phyloP scores from a whole-genome alignment of 2,113 vertebrate genomes.

The Vimba vimba region DNA sequence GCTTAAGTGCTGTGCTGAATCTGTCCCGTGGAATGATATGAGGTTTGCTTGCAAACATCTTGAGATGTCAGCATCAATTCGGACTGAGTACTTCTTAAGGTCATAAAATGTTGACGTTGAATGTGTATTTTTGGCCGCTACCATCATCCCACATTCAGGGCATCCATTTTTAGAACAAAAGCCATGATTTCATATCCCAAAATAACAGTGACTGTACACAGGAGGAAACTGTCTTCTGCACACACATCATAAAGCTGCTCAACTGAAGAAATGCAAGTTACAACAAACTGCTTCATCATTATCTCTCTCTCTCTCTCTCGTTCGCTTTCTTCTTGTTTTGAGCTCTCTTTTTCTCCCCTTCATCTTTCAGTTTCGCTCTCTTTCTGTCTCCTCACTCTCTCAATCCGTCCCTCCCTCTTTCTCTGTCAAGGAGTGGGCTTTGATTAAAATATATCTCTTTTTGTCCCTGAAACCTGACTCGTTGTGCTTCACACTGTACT shows the following conservation, averaged over 20 bases:
- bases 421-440: constrained; percentile 42
- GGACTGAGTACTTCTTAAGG: constrained; percentile 15
- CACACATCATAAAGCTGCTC: constrained; percentile 51
- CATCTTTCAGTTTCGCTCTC: constrained; percentile 8
- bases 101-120: constrained; percentile 45
- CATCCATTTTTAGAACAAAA: constrained; percentile 58
- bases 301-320: constrained; percentile 19
- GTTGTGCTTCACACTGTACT: constrained; percentile 6
- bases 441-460: constrained; percentile 47
- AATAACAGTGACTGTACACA: constrained; percentile 53
- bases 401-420: background rate
- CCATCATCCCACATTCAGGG: constrained; percentile 44
- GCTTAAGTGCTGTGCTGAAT: constrained; percentile 10
- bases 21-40: background rate
- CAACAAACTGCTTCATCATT: constrained; percentile 58
- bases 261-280: constrained; percentile 45
- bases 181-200: constrained; percentile 53
- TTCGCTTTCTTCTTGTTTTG: background rate
- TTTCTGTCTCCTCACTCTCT: constrained; percentile 6
- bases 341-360: background rate
- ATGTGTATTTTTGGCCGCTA: constrained; percentile 32
- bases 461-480: constrained; percentile 21
- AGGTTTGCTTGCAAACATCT: constrained; percentile 34
- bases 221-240: constrained; percentile 47
- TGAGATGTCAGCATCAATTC: constrained; percentile 15